These are phyloP conservation scores for Ephestia elutella DNA, from an alignment of 1,140 invertebrate species.

Conservation along the genomic window DNA sequence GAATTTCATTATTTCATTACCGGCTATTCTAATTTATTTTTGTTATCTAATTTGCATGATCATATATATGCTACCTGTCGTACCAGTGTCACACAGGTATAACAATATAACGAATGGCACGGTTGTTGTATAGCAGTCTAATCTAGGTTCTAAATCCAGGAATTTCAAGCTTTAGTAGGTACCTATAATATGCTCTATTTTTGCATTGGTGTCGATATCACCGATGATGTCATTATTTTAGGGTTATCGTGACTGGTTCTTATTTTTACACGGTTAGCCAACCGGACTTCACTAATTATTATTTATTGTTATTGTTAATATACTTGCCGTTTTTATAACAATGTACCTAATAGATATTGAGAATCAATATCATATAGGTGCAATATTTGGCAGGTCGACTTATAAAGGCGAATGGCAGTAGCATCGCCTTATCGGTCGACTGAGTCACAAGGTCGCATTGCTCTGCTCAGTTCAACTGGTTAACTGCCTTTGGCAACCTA, in stretches of 20 bases:
- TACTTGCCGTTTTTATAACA: too few species aligned
- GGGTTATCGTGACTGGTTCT: constrained; percentile 2
- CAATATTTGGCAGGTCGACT: constrained; percentile 29
- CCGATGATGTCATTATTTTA: constrained; percentile 13
- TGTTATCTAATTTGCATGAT: neutral
- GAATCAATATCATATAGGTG: too few species aligned
- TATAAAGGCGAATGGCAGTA: constrained; percentile 13
- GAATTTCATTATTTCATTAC: neutral
- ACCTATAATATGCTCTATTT: neutral
- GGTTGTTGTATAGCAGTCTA: too few species aligned
- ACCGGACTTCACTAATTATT: neutral
- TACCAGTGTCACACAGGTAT: too few species aligned
- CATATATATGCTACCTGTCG: too few species aligned
- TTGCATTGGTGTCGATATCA: neutral
- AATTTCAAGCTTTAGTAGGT: neutral
- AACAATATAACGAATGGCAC: too few species aligned
- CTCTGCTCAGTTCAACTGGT: constrained; percentile 52
- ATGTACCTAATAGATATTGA: too few species aligned
- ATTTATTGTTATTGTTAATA: too few species aligned
- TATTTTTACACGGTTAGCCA: neutral
- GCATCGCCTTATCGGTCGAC: constrained; percentile 54
- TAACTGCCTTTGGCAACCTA: constrained; percentile 39
- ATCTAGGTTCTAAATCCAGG: too few species aligned
- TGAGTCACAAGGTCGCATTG: constrained; percentile 61
- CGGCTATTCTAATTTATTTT: neutral